Evolutionary conservation across 2,113 vertebrate genomes (phyloP).

Genomic region (Kryptolebias marmoratus): DNA sequence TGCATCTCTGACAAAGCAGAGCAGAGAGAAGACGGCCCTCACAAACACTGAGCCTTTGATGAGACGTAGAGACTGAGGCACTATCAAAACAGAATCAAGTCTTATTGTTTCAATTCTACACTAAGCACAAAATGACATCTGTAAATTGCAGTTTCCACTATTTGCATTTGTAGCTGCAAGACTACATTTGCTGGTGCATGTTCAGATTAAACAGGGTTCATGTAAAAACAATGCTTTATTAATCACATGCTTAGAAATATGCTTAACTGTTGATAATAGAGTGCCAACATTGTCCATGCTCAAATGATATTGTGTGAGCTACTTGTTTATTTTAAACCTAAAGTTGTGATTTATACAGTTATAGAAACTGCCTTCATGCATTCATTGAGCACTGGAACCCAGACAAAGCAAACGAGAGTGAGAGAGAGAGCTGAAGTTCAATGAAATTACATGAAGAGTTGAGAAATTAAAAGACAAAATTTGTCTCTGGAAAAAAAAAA

Average conservation of each 20-base stretch:
- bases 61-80: too few species aligned
- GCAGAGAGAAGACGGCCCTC: background rate
- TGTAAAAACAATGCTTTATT: background rate
- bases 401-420: background rate
- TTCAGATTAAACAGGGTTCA: too few species aligned
- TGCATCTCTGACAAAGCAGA: background rate
- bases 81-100: too few species aligned
- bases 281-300: too few species aligned
- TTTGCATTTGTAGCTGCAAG: too few species aligned
- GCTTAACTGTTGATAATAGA: background rate
- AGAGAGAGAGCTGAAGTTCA: conserved; percentile 20
- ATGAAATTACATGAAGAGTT: conserved; percentile 41
- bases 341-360: background rate
- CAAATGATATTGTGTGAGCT: too few species aligned
- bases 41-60: background rate
- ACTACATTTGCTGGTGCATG: background rate
- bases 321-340: background rate
- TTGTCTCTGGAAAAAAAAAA: conserved; percentile 32
- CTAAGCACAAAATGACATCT: too few species aligned
- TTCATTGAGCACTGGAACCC: background rate
- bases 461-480: conserved; percentile 47
- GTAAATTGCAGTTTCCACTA: too few species aligned
- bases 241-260: background rate
- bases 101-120: too few species aligned
- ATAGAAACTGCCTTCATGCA: background rate